Conservation (phyloP, 2,797 vertebrate genomes). For the Serranus cabrilla region DNA sequence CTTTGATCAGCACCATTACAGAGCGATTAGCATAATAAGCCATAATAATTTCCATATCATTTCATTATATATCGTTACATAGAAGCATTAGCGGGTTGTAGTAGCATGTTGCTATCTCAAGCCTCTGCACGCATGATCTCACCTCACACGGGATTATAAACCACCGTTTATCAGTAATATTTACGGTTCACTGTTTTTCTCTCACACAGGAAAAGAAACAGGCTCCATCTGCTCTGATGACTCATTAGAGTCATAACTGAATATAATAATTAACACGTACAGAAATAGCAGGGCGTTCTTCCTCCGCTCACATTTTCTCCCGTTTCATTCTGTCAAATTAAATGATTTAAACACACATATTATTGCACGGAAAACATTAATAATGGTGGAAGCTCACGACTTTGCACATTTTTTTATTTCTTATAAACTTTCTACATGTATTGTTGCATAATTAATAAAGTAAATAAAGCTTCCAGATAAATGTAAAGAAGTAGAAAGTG, state of each 20-base stretch:
- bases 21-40: constrained; percentile 39
- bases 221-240: constrained; percentile 11
- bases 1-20: constrained; percentile 45
- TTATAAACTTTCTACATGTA: no score
- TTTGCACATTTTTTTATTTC: no score
- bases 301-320: not conserved
- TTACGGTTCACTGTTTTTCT: not conserved
- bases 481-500: no score
- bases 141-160: not conserved
- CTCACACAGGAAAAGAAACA: not conserved
- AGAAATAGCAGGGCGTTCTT: not conserved
- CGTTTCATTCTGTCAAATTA: not conserved
- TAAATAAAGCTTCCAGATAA: no score
- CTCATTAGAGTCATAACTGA: not conserved
- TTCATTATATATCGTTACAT: constrained; percentile 21
- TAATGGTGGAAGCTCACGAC: not conserved
- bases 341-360: not conserved
- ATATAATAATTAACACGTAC: not conserved
- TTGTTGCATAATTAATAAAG: no score
- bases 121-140: not conserved
- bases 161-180: constrained; percentile 15
- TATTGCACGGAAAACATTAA: not conserved
- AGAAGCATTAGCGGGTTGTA: not conserved
- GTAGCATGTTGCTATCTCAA: not conserved
- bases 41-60: constrained; percentile 10